Evolutionary conservation across 2,797 vertebrate species (phyloP), one percentile per base, ranked within the genome.

Genomic region (Tangara arthus): DNA sequence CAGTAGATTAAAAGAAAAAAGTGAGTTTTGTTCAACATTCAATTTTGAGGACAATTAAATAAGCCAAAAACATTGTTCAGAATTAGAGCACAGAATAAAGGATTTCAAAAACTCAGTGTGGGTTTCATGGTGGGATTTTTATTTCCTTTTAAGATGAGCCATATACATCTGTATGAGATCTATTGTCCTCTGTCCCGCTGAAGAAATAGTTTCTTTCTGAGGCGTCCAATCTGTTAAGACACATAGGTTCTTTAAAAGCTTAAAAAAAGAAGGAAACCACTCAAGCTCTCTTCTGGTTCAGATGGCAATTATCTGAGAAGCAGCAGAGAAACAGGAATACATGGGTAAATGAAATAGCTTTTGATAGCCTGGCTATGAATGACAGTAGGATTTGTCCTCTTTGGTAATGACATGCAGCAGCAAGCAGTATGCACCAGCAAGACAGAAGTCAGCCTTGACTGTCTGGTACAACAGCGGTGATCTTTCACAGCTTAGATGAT

Each of bases 31-130:
- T 94, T 96, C 96, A 88, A 89, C 91, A 91, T 96, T 94, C 94
- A 88, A 24, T 96, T 97, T 94, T 89, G 77, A 95, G 79, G 70
- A 93, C 88, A 97, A 96, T 97, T 96, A 97, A 97, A 96, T 94
- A 96, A 95, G 92, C 78, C 73, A 82, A 90, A 97, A 96, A 95
- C 92, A 96, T 95, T 96, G 96, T 96, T 95, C 93, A 81, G 94
- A 96, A 95, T 96, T 95, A 96, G 73, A 97, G 66, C 49, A 71
- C 41, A 60, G 91, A 94, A 95, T 87, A 95, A 91, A 94, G 64
- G 93, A 95, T 96, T 97, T 97, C 69, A 96, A 95, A 95, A 92
- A 44, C 96, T 87, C 95, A 95, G 94, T 90, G 90, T 96, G 96
- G 91, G 93, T 93, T 55, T 96, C 87, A 23, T 91, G 79, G 93